Conservation (phyloP, 1,140 invertebrate genomes). For the Drosophila grimshawi region DNA sequence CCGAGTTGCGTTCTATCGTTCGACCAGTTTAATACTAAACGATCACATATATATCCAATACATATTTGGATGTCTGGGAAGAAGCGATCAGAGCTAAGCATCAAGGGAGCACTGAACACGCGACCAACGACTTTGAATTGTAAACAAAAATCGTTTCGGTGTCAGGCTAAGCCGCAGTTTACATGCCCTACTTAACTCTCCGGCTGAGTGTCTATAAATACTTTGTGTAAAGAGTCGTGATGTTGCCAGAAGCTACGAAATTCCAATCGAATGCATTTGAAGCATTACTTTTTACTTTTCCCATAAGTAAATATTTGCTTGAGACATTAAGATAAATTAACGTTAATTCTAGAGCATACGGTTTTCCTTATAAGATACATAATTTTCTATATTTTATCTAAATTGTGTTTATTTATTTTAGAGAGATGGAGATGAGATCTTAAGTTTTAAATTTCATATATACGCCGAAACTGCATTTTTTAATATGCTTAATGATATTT, state of each 20-base stretch:
- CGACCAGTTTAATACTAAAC: slow-evolving; percentile 33
- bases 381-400: too few relatives aligned
- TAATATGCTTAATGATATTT: too few relatives aligned
- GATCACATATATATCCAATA: slow-evolving; percentile 15
- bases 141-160: slow-evolving; percentile 61
- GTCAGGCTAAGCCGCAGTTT: slow-evolving; percentile 57
- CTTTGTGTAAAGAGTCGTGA: slow-evolving; percentile 19
- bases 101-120: slow-evolving; percentile 59
- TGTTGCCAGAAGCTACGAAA: slow-evolving; percentile 41
- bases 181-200: slow-evolving; percentile 66
- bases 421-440: too few relatives aligned
- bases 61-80: slow-evolving; percentile 19
- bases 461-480: too few relatives aligned
- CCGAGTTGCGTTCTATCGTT: slow-evolving; percentile 33
- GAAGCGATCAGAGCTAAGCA: slow-evolving; percentile 25
- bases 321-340: background rate
- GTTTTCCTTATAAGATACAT: too few relatives aligned
- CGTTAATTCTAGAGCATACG: too few relatives aligned
- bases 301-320: background rate
- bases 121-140: slow-evolving; percentile 66
- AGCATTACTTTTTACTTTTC: background rate
- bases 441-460: too few relatives aligned
- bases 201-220: slow-evolving; percentile 53
- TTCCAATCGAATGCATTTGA: slow-evolving; percentile 41
- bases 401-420: too few relatives aligned